These are phyloP conservation scores for Trogon surrucura DNA, from an alignment of 2,113 vertebrate species.

Conservation along the genomic window DNA sequence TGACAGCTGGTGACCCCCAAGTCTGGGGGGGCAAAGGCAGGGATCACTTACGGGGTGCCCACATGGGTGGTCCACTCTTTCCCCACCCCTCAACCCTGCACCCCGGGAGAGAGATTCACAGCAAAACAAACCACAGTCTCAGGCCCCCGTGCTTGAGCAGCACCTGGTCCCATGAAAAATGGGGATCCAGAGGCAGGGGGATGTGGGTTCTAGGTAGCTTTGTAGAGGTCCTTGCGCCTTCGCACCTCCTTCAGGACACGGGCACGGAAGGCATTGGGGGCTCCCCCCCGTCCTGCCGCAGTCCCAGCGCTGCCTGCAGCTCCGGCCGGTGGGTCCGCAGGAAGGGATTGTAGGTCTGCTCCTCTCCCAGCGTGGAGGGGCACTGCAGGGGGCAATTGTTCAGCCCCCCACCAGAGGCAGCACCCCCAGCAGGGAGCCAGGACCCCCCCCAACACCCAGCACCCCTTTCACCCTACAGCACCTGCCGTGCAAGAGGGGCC, in stretches of 20 bases:
- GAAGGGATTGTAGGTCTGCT: conserved; percentile 95
- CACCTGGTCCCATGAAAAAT: background rate
- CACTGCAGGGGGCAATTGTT: conserved; percentile 72
- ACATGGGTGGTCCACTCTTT: background rate
- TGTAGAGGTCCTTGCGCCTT: conserved; percentile 89
- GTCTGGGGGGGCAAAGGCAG: background rate
- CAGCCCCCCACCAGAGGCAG: background rate
- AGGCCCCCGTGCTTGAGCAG: accelerated
- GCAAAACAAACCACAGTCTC: background rate
- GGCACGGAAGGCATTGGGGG: conserved; percentile 82
- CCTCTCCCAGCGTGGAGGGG: conserved; percentile 92
- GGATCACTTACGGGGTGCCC: background rate
- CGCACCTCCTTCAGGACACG: conserved; percentile 90
- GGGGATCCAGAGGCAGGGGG: background rate
- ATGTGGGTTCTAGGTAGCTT: conserved; percentile 56
- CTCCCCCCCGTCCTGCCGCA: conserved; percentile 77
- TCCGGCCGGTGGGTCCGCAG: conserved; percentile 85
- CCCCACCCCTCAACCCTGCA: background rate
- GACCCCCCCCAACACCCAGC: background rate
- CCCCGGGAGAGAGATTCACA: conserved; percentile 20
- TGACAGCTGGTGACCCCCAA: background rate
- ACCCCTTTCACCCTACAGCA: background rate
- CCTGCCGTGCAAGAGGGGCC: background rate
- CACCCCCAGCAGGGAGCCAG: background rate
- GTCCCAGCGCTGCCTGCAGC: conserved; percentile 85